Evolutionary conservation across 1,140 invertebrate genomes (phyloP), one percentile per base, ranked within the genome.

Genomic region (Drosophila varians): DNA sequence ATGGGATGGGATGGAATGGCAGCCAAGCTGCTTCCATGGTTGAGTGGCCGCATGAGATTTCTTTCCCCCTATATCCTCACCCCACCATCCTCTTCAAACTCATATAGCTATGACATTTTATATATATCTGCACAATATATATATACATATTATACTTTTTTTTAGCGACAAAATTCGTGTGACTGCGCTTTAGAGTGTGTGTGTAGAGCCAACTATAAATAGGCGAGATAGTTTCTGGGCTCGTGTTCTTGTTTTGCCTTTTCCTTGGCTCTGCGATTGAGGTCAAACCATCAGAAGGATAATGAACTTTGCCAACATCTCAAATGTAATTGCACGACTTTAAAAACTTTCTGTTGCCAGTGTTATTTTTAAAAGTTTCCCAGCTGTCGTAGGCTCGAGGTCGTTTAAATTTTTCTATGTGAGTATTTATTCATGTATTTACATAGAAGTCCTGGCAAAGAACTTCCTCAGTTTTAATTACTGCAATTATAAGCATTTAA

Each of bases 231-330:
- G 72, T 84, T 84, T 73, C 76, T 84, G 69, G 60, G 56, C 62
- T 77, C 62, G 55, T 82, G 71, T 64, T 60, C 69, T 80, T 73
- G 53, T 65, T 69, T 56, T 43, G 31, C 49, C 65, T 64, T 60
- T 78, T 57, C 49, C 49, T 61, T 51, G 55, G 26, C 58, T 74
- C 56, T 65, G 46, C 54, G 68, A 84, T 86, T 87, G 80, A 80
- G 80, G 80, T 84, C 80, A 84, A 70, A 73, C 62, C 71, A 70
- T 68, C 77, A 65, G 62, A 31, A 79, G 80, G 82, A 84, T 84
- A 86, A 78, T 84, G 82, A 84, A 84, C 80, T 86, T 86, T 86
- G 68, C 70, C 42, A 52, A 77, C 60, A 66, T 74, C 54, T 38
- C 38, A 42, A 70, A 74, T 54, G 47, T 66, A 60, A 79, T 68